A percentile compares a stretch with the other conserved stretches of the same genome.
Conservation (phyloP, 2,113 vertebrate genomes). For the Nothobranchius furzeri region DNA sequence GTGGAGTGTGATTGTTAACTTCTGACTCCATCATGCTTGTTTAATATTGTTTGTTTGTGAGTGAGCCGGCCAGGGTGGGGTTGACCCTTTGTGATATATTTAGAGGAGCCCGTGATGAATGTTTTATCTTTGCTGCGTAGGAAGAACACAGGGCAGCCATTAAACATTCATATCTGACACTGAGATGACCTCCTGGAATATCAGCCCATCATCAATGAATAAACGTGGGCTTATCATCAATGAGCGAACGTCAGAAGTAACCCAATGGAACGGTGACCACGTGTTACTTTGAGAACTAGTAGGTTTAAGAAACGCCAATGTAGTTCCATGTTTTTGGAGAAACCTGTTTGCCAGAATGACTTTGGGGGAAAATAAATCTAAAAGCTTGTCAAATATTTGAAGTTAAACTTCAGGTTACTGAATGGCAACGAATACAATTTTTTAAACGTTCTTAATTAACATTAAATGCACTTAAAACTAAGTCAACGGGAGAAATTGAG, state of each 20-base stretch:
- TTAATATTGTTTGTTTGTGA: constrained; percentile 52
- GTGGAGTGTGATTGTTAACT: constrained; percentile 52
- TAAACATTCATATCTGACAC: constrained; percentile 85
- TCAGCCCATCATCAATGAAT: constrained; percentile 74
- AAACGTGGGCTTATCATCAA: constrained; percentile 61
- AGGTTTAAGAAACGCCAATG: not conserved
- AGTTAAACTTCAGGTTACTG: not conserved
- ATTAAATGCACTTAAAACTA: not conserved
- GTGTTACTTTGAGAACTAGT: not conserved
- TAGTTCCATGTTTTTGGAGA: not conserved
- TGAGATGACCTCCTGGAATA: constrained; percentile 80
- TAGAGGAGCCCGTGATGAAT: constrained; percentile 80
- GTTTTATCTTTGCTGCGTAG: constrained; percentile 82
- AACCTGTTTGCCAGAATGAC: not conserved
- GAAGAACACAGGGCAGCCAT: constrained; percentile 79
- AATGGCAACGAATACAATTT: not conserved
- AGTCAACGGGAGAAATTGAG: not conserved
- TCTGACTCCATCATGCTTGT: constrained; percentile 48
- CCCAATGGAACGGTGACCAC: constrained; percentile 9
- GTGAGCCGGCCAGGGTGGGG: constrained; percentile 36
- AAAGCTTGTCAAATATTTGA: not conserved
- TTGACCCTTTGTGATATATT: constrained; percentile 75
- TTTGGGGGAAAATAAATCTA: not conserved
- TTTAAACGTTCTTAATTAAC: not conserved
- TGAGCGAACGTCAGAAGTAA: constrained; percentile 57